Base-by-base conservation (phyloP, 2,888 invertebrate genomes). In the Sarcophaga subvicina region DNA sequence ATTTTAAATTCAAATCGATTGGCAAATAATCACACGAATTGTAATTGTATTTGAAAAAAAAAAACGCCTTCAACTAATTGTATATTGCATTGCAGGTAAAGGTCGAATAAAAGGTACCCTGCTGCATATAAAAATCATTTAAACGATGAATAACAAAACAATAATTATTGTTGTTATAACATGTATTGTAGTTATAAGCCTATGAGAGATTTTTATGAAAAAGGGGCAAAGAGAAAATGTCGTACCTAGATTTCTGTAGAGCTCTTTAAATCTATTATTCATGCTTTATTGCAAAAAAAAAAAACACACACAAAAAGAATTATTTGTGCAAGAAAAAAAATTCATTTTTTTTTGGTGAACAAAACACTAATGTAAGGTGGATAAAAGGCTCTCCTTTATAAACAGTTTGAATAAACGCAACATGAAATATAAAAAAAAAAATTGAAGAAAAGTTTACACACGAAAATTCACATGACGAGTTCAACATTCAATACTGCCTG, bases 401-500 rank as follows among this genome's bases (percentile, higher is more conserved):
- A 17, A 54, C 54, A 54, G 77, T 8, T 54, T 17, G 69, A 59
- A 47, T 47, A 70, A 47, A 69, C 12, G 63, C 78, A 64, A 69
- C 20, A 37, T 17, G 17, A 20, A 49, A 47, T 10, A 80, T n/a
- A 45, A 12, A 14, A 67, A n/a, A 5, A 73, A 3, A 10, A 73
- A 8, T 17, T 37, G 49, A 37, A 5, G 25, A 62, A 73, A 73
- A 79, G 63, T 25, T 37, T 22, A 27, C 14, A 69, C 22, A 60
- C 72, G 67, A 45, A 81, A 73, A 83, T 80, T 86, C 86, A 86
- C 82, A 86, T 80, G 79, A 86, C 79, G 78, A 72, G 86, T 86
- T 80, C 71, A 83, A 83, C 76, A 83, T 59, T 45, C 71, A 80
- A 78, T 25, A 79, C 10, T 82, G 82, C 85, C 79, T 82, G 82